Conservation (phyloP, 2,113 vertebrate genomes). For the Columba janthina region DNA sequence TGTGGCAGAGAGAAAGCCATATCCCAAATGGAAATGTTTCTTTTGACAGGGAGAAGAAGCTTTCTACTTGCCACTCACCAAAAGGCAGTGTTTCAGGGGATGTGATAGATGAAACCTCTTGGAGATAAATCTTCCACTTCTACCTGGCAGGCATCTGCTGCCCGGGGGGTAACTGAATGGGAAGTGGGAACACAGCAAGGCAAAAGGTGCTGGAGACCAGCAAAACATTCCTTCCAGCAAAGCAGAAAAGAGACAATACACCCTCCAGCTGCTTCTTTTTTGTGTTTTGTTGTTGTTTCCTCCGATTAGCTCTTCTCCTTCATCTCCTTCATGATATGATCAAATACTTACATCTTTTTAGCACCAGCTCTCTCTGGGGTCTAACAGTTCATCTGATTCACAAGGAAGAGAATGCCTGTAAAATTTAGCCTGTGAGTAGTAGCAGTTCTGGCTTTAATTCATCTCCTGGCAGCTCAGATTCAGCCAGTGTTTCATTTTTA, state of each 20-base stretch:
- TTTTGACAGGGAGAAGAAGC: neutral
- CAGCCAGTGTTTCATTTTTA: neutral
- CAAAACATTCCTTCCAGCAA: neutral
- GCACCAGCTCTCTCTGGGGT: neutral
- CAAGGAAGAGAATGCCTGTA: neutral
- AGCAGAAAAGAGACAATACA: neutral
- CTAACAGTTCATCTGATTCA: neutral
- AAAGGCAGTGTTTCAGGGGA: neutral
- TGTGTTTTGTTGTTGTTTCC: neutral
- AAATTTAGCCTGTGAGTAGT: neutral
- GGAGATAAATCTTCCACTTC: neutral
- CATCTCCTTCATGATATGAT: neutral
- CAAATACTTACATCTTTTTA: neutral
- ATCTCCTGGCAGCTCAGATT: neutral
- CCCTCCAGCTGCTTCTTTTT: neutral
- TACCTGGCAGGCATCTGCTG: neutral
- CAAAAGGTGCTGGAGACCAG: neutral
- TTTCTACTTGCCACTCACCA: neutral
- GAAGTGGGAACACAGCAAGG: neutral
- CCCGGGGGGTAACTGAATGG: neutral
- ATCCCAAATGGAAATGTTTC: neutral
- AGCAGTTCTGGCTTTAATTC: neutral
- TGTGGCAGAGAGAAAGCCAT: neutral
- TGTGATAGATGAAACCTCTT: neutral
- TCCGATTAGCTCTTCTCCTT: rapidly evolving